Evolutionary conservation across 2,888 invertebrate genomes (phyloP), one percentile per base, ranked within the genome.

Genomic region (Tenthredo scrophulariae): DNA sequence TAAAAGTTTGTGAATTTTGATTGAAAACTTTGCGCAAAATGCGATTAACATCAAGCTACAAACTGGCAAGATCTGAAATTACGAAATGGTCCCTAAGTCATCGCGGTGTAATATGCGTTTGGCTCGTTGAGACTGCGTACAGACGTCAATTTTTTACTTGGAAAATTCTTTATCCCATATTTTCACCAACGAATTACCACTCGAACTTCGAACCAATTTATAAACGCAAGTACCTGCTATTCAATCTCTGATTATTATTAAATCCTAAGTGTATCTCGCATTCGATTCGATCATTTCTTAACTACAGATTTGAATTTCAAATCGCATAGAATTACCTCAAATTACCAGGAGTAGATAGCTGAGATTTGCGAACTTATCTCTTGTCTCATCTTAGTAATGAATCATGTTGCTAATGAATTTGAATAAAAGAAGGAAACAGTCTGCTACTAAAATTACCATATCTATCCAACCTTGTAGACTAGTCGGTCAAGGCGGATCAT

Each of bases 401-500:
- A 70, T 83, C 67, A 67, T 37, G n/a, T 18, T 83, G 67, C 10
- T 10, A 83, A 46, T 83, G 29, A 67, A 67, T 65, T 83, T 43
- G 46, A 83, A 83, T 70, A 43, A 67, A 43, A 83, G n/a, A 29
- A 83, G 83, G 83, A 83, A 83, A 83, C 83, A 18, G 46, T 10
- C 46, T 82, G 50, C 10, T 46, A 13, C 43, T 62, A 29, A 83
- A 67, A 83, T 83, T 83, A 83, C 15, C 83, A 83, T 83, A 83
- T 83, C 62, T 2, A 46, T 29, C 26, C 83, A 37, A 50, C 83
- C 83, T 83, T 83, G 67, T 37, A 43, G 15, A 29, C 15, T 18
- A 83, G 83, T 83, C 83, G 83, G 83, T 83, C 83, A 83, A 83
- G 83, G 83, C 13, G 65, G 50, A 83, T 83, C 67, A 26, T 67